phyloP scores from a whole-genome alignment of 2,113 vertebrate species.

The Numida meleagris region DNA sequence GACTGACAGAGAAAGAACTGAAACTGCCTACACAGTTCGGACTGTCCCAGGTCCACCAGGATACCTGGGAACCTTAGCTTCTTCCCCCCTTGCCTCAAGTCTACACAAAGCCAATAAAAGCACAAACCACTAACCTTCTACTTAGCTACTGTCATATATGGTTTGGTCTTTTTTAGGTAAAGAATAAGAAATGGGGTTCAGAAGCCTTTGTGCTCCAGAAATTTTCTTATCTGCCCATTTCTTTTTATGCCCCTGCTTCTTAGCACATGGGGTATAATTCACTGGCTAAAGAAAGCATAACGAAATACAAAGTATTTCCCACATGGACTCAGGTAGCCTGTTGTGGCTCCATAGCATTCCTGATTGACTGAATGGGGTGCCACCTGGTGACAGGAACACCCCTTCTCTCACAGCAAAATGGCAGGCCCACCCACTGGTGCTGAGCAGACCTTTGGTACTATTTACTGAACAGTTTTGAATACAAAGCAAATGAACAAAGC shows the following conservation, averaged over 20 bases:
- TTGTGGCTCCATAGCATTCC: background rate
- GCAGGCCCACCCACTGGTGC: background rate
- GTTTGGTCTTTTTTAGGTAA: background rate
- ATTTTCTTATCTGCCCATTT: background rate
- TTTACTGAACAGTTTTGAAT: slow-evolving; percentile 16
- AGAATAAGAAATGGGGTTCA: background rate
- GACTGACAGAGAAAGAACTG: background rate
- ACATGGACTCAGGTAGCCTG: background rate
- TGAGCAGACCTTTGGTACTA: background rate
- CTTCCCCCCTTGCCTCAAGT: background rate
- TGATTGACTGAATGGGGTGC: background rate
- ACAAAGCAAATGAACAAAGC: background rate
- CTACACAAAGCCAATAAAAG: background rate
- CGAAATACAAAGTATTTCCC: background rate
- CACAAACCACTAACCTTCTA: background rate
- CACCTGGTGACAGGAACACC: background rate
- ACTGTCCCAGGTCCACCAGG: background rate
- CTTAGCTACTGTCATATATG: background rate
- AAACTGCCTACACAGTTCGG: background rate
- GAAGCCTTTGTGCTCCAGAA: background rate
- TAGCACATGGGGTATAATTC: background rate
- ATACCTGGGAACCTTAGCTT: background rate
- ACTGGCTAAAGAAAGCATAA: background rate
- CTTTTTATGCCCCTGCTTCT: background rate
- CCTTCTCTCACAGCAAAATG: background rate